A percentile compares a stretch with the other conserved stretches of the same genome.
phyloP scores from a whole-genome alignment of 64 coral and sea anemone species.

The Pachyseris speciosa region DNA sequence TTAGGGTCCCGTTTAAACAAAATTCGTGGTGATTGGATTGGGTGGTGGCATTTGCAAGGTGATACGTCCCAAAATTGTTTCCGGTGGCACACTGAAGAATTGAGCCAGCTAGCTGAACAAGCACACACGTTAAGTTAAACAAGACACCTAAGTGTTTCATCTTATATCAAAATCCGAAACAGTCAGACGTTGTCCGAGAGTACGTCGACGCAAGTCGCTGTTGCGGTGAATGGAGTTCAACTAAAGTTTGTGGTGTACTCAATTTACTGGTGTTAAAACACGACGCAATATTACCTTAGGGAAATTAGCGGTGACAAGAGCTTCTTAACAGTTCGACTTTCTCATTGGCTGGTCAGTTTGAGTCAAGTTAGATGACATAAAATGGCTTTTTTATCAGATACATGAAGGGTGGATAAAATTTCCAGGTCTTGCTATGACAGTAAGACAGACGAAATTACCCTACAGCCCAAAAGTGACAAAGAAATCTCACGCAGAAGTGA shows the following conservation, averaged over 20 bases:
- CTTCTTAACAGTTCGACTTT: neutral
- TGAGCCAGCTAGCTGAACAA: neutral
- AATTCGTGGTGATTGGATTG: slow-evolving; percentile 1
- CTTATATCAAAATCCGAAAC: neutral
- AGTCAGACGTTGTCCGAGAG: neutral
- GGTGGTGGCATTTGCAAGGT: neutral
- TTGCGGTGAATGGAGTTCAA: neutral
- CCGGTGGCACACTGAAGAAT: neutral
- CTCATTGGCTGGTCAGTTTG: neutral
- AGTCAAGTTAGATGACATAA: neutral
- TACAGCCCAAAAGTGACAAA: neutral
- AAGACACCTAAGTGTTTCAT: slow-evolving; percentile 18
- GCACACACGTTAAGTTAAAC: too few relatives aligned
- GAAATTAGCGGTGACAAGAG: neutral
- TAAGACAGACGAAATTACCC: neutral
- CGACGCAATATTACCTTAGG: neutral
- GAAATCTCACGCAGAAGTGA: neutral
- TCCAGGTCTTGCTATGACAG: too few relatives aligned
- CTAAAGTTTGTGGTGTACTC: slow-evolving; percentile 14
- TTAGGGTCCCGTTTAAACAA: slow-evolving; percentile 55
- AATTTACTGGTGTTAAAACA: slow-evolving; percentile 16
- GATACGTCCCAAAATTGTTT: neutral
- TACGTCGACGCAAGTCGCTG: neutral
- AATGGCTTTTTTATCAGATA: neutral
- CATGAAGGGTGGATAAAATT: neutral